phyloP scores from a whole-genome alignment of 2,797 vertebrate genomes.

The Varecia variegata region DNA sequence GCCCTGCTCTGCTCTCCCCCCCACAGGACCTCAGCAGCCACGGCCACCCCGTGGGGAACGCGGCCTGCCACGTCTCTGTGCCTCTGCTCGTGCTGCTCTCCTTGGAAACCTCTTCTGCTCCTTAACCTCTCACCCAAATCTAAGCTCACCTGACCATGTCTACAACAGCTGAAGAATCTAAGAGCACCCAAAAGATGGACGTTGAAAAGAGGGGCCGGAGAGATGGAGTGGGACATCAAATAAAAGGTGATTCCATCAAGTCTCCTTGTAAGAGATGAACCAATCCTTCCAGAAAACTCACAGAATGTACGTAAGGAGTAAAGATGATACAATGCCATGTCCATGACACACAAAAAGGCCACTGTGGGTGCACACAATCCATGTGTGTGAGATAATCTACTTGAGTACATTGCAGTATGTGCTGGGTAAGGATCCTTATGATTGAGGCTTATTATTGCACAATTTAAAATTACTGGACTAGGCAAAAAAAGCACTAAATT shows the following conservation, averaged over 20 bases:
- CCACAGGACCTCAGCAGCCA: accelerated
- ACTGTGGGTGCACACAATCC: neutral
- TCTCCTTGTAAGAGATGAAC: neutral
- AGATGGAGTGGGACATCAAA: neutral
- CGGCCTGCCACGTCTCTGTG: neutral
- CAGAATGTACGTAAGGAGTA: conserved; percentile 6
- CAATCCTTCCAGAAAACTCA: neutral
- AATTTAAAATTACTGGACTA: conserved; percentile 11
- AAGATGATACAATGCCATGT: neutral
- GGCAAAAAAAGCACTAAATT: conserved; percentile 43
- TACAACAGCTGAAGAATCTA: neutral
- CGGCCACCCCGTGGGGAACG: accelerated
- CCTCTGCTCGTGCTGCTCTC: neutral
- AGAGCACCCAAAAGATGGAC: conserved; percentile 39
- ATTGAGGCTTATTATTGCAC: neutral
- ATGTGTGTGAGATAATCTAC: neutral
- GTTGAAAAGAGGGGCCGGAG: neutral
- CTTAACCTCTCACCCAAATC: neutral
- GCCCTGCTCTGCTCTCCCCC: neutral
- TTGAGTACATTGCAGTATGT: neutral
- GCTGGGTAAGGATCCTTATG: neutral
- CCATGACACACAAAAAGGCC: conserved; percentile 10
- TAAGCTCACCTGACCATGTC: neutral
- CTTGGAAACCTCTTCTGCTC: neutral
- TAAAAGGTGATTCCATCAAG: neutral